Evolutionary conservation across 1,140 invertebrate species (phyloP).

Genomic region (Drosophila auraria): DNA sequence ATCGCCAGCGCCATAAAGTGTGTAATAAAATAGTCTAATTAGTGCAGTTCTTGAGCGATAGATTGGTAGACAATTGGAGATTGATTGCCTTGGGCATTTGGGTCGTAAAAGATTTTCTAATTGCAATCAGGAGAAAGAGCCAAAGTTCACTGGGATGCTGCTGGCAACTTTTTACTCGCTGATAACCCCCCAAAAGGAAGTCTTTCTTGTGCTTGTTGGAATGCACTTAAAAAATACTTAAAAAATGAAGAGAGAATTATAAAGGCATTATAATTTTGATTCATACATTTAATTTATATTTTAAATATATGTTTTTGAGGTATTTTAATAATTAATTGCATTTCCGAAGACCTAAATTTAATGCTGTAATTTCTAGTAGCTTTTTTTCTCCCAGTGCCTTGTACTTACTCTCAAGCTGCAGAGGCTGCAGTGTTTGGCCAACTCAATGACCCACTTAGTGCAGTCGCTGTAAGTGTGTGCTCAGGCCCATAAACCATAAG

Average conservation of each 20-base stretch:
- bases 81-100: conserved; percentile 43
- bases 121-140: conserved; percentile 34
- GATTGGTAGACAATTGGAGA: conserved; percentile 60
- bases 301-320: not conserved
- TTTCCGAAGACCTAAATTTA: not conserved
- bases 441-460: conserved; percentile 68
- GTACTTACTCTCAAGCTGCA: conserved; percentile 3
- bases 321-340: not conserved
- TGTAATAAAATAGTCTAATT: conserved; percentile 64
- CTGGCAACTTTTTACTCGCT: conserved; percentile 25
- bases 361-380: not conserved
- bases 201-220: not conserved
- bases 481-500: conserved; percentile 62
- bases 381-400: conserved; percentile 1
- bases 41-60: conserved; percentile 42
- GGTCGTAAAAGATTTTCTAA: conserved; percentile 48
- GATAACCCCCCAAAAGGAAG: conserved; percentile 9
- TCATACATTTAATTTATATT: not conserved
- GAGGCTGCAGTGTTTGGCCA: conserved; percentile 29
- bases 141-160: conserved; percentile 17
- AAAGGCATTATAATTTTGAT: not conserved
- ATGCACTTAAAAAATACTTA: not conserved
- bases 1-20: conserved; percentile 53
- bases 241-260: not conserved
- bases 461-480: conserved; percentile 25